Conservation (phyloP, 92 coral and sea anemone species). For the Palythoa grandis region DNA sequence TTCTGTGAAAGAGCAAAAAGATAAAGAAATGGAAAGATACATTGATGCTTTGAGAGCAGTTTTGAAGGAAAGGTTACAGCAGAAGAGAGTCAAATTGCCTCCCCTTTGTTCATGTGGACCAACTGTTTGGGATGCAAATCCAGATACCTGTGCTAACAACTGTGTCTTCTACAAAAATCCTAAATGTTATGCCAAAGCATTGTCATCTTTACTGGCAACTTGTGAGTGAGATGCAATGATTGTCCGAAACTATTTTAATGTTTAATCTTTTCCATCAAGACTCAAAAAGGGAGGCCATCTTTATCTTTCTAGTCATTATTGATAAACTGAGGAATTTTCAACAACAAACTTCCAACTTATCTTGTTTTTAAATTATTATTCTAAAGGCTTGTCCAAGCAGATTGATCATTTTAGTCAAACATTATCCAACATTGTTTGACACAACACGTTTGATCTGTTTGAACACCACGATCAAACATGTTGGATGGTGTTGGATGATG, state of each 20-base stretch:
- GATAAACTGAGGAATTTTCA: too few species aligned
- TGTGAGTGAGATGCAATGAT: constrained; percentile 24
- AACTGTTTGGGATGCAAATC: constrained; percentile 91
- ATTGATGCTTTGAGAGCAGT: constrained; percentile 83
- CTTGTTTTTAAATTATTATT: too few species aligned
- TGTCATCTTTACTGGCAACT: constrained; percentile 85
- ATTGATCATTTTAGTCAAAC: too few species aligned
- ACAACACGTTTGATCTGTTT: too few species aligned
- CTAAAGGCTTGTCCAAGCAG: too few species aligned
- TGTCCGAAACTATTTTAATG: background rate
- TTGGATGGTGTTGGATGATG: too few species aligned
- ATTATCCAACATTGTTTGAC: too few species aligned
- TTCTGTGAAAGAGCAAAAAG: constrained; percentile 67
- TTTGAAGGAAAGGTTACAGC: constrained; percentile 75
- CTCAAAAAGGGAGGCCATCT: background rate
- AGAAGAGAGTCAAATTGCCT: constrained; percentile 68
- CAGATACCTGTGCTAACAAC: constrained; percentile 97
- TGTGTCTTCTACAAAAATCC: constrained; percentile 94
- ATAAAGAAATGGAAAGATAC: constrained; percentile 82
- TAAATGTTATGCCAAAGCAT: constrained; percentile 90
- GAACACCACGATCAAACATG: too few species aligned
- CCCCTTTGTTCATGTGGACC: constrained; percentile 95
- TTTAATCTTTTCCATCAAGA: background rate
- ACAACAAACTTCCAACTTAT: too few species aligned
- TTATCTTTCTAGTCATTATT: too few species aligned